phyloP scores from a whole-genome alignment of 2,113 vertebrate species.

The Dipodomys merriami region DNA sequence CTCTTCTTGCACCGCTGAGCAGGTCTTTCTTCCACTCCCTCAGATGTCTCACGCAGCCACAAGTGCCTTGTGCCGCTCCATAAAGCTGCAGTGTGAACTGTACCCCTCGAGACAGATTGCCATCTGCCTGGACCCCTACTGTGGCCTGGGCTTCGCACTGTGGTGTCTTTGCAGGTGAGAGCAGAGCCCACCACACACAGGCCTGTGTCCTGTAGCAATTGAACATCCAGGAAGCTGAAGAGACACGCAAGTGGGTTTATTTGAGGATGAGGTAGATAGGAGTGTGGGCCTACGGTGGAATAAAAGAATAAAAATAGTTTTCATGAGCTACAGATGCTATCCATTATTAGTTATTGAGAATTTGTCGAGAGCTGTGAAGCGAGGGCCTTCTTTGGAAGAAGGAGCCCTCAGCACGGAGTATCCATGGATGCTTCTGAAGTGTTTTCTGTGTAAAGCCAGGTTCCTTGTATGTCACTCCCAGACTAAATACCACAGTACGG shows the following conservation, averaged over 20 bases:
- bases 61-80: conserved; percentile 97
- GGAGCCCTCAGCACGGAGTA: neutral
- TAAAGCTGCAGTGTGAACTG: conserved; percentile 98
- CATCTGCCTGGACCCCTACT: conserved; percentile 98
- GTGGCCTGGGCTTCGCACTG: conserved; percentile 97
- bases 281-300: neutral
- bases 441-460: neutral
- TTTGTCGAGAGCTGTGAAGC: neutral
- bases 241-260: neutral
- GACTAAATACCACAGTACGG: no score
- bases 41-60: conserved; percentile 98
- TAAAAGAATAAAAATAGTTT: neutral
- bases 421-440: neutral
- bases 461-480: neutral
- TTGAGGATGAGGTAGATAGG: neutral
- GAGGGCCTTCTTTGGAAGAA: neutral
- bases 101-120: conserved; percentile 97
- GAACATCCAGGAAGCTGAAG: neutral
- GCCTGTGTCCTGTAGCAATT: neutral
- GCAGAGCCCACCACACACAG: neutral
- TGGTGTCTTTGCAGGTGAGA: conserved; percentile 98
- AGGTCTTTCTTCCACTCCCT: neutral
- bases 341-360: neutral
- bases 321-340: neutral
- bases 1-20: neutral